Percentiles rank a stretch among this genome's conserved stretches.
Conservation (phyloP, 2,797 vertebrate genomes). For the Sphenopsis melanotis region DNA sequence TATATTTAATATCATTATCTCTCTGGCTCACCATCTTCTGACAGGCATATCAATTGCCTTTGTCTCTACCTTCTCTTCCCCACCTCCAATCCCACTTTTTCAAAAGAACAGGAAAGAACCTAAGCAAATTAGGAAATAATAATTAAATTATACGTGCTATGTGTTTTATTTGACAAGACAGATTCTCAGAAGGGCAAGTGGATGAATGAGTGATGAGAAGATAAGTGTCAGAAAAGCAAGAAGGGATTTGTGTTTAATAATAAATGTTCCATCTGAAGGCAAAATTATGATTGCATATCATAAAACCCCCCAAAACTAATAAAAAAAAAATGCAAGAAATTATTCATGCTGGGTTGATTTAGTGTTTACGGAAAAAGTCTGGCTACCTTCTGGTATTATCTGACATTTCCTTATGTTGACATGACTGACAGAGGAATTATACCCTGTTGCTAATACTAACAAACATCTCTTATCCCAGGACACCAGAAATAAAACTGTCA, state of each 20-base stretch:
- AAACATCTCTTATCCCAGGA: not conserved
- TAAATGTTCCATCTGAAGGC: slow-evolving; percentile 13
- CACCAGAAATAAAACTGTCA: not conserved
- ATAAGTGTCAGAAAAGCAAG: not conserved
- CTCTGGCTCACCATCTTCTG: not conserved
- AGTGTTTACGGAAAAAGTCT: not conserved
- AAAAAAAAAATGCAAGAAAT: slow-evolving; percentile 22
- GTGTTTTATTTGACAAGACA: not conserved
- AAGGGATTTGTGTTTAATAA: slow-evolving; percentile 20
- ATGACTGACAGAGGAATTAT: not conserved
- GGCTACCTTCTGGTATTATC: not conserved
- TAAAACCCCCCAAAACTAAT: not conserved
- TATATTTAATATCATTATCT: not conserved
- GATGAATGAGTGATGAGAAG: not conserved
- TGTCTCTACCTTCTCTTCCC: not conserved
- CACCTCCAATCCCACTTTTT: not conserved
- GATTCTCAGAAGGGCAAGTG: slow-evolving; percentile 33
- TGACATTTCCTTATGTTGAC: slow-evolving; percentile 7
- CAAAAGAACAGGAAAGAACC: slow-evolving; percentile 9
- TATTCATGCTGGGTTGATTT: slow-evolving; percentile 10
- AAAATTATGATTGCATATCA: slow-evolving; percentile 12
- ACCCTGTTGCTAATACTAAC: not conserved
- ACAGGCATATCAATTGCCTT: not conserved
- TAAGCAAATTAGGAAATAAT: slow-evolving; percentile 33
- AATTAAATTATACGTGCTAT: not conserved